phyloP scores from a whole-genome alignment of 2,888 invertebrate species.

The Kuschelorhynchus macadamiae region DNA sequence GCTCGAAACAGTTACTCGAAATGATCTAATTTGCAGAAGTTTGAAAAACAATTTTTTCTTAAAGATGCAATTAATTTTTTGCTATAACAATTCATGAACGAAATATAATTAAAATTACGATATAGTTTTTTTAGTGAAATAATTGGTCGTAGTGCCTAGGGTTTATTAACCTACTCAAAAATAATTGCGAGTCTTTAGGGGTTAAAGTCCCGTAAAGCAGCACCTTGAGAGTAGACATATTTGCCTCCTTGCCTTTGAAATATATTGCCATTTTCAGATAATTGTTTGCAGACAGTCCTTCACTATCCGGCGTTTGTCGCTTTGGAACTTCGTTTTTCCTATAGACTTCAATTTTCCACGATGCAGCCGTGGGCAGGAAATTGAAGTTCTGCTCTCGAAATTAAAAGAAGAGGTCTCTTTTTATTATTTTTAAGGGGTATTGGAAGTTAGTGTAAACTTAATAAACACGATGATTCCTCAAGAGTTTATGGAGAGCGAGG shows the following conservation, averaged over 20 bases:
- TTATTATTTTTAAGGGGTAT: constrained; percentile 35
- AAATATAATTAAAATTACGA: no score
- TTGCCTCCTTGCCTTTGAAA: constrained; percentile 37
- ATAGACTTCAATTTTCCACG: constrained; percentile 26
- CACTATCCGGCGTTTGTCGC: constrained; percentile 38
- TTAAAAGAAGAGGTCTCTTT: constrained; percentile 38
- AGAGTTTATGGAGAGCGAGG: no score
- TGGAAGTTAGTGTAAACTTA: constrained; percentile 35
- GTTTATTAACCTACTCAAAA: no score
- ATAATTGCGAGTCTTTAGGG: no score
- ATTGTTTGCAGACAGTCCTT: constrained; percentile 45
- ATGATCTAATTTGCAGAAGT: no score
- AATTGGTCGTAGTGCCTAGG: no score
- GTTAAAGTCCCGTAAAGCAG: constrained; percentile 19
- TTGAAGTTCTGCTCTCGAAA: constrained; percentile 43
- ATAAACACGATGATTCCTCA: constrained; percentile 23
- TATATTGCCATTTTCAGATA: constrained; percentile 41
- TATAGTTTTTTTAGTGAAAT: no score
- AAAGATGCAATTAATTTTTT: no score
- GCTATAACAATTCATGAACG: no score
- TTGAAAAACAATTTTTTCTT: no score
- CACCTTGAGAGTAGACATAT: constrained; percentile 22
- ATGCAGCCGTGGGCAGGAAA: constrained; percentile 43
- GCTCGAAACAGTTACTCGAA: no score
- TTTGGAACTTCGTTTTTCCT: constrained; percentile 33